phyloP scores from a whole-genome alignment of 1,140 invertebrate genomes.

The Oryctes rhinoceros region DNA sequence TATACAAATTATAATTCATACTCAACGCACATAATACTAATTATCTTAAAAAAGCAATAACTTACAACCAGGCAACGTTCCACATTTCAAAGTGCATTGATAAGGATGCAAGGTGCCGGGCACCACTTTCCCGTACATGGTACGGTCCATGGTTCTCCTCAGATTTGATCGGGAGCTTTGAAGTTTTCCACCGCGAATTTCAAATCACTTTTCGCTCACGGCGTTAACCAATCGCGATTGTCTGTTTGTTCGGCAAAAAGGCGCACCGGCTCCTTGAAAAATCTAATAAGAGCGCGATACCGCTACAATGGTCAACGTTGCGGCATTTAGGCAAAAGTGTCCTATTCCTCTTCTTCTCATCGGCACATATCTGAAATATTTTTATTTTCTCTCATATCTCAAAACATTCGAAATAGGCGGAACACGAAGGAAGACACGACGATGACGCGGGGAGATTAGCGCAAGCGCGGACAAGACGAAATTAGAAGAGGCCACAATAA shows the following conservation, averaged over 20 bases:
- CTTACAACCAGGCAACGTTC: constrained; percentile 85
- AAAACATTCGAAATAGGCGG: constrained; percentile 36
- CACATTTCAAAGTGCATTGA: constrained; percentile 79
- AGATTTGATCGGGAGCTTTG: background rate
- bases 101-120: constrained; percentile 82
- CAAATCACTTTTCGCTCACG: background rate
- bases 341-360: background rate
- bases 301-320: background rate
- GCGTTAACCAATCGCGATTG: background rate
- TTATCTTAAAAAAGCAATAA: constrained; percentile 53
- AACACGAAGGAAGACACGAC: background rate
- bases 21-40: background rate
- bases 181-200: constrained; percentile 38
- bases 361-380: constrained; percentile 43
- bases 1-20: too few species aligned
- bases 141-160: constrained; percentile 74
- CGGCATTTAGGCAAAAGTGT: constrained; percentile 11
- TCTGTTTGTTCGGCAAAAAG: background rate
- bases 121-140: constrained; percentile 84
- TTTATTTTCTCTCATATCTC: constrained; percentile 44
- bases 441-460: constrained; percentile 26
- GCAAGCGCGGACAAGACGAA: constrained; percentile 41
- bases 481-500: constrained; percentile 44
- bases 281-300: background rate
- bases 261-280: background rate